Base-by-base conservation (phyloP, 2,113 vertebrate species). In the Rhagologus leucostigma region DNA sequence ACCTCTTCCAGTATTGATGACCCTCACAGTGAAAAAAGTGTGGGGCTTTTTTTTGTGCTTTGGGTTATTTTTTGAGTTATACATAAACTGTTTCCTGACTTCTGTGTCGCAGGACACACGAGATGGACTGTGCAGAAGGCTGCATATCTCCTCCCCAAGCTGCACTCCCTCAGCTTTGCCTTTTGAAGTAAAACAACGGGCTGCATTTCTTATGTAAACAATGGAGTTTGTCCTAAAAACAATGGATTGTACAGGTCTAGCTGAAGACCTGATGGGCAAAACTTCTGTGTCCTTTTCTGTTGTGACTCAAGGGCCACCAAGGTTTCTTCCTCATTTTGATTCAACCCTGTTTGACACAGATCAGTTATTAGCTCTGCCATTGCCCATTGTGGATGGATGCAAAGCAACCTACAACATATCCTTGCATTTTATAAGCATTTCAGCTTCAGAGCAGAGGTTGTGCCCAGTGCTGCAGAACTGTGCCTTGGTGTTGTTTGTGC, bases 61-160 rank as follows among this genome's bases (percentile, higher is more conserved):
- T 49, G 33, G 21, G 5, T 35, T 68, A 9, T 65, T 67, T 69
- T 90, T 21, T 76, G n/a, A 13, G 24, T 67, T 65, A 3, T 2
- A 3, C 3, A 15, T 16, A 19, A 88, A 7, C 11, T 33, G 9
- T 6, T 70, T 63, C 55, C 64, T 69, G n/a, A 50, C 12, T 68
- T 69, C 0, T 0, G 2, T 71, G 4, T 47, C 29, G 3, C 32
- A 16, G 7, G 41, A 21, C 2, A 6, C 29, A 15, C 12, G 17
- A 33, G 57, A 9, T 52, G 16, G 57, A 32, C 29, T 30, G 0
- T 59, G 29, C 18, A 41, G 77, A 62, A 53, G n/a, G 50, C 47
- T 50, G 33, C 67, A 37, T 8, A 4, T 41, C 39, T 63, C n/a
- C 12, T 75, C 33, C 30, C 26, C 23, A 50, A 17, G 10, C 33